Evolutionary conservation across 1,140 invertebrate genomes (phyloP), one percentile per base, ranked within the genome.

Genomic region (Gryllus bimaculatus): DNA sequence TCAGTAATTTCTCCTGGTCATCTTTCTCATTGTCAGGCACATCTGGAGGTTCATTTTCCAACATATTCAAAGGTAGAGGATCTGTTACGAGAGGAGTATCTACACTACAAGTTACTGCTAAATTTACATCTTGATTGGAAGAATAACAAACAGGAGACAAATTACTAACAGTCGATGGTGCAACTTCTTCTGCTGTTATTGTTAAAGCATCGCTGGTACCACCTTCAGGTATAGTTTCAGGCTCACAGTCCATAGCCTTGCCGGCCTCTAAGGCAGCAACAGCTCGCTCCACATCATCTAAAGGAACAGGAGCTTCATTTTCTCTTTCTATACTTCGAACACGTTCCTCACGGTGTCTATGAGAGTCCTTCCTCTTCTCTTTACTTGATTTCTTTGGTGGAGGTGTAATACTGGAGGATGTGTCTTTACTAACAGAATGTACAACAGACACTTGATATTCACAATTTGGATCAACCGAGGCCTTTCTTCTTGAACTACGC

Each of bases 1-100:
- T 80, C 47, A 81, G 73, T 18, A 83, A 74, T 48, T 81, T 83
- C 77, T 80, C 76, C 77, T 87, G 86, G 79, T 82, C 48, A 75
- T 85, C 81, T 73, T 77, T 66, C 75, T 79, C 73, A 8, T 48
- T 8, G 47, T 48, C 78, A 10, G 76, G 47, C 8, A 54, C 18
- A 15, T 47, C 39, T 15, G 74, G 74, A 66, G 10, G 10, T 18
- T 66, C 10, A 18, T 10, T 13, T 66, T 66, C 54, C 10, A 66
- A 13, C 10, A 66, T 10, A 18, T 66, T 66, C 10, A 66, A 10
- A 66, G 10, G 10, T 39, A 39, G 26, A 66, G 54, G 54, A 66
- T 66, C 54, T 3, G 54, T 66, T 18, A 66, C 10, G 7, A 7
- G 2, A 66, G 54, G 54, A 66, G 54, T 66, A 3, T 66, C 54